Percentiles rank a stretch among this genome's conserved stretches.
Conservation (phyloP, 2,113 vertebrate genomes). For the Lophius piscatorius region DNA sequence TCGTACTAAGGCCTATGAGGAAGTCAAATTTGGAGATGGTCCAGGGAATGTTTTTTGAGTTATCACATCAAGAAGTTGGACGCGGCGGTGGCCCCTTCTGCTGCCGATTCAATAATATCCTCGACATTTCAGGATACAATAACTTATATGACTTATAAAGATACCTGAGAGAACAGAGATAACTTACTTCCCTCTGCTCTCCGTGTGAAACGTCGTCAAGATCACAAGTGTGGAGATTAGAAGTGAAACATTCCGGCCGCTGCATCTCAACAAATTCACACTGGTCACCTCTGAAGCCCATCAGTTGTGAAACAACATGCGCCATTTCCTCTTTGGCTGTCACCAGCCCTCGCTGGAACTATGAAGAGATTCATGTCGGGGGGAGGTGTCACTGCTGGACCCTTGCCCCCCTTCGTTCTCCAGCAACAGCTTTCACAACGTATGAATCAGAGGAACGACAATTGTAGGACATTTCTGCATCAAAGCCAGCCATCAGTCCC, state of each 20-base stretch:
- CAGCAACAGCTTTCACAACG: constrained; percentile 34
- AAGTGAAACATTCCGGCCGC: background rate
- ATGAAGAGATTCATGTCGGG: constrained; percentile 32
- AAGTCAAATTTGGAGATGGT: no score
- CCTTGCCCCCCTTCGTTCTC: constrained; percentile 11
- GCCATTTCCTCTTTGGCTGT: constrained; percentile 33
- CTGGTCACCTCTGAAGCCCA: constrained; percentile 19
- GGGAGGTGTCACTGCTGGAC: constrained; percentile 29
- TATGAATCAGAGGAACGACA: constrained; percentile 58
- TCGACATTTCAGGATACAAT: no score
- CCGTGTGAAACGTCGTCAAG: no score
- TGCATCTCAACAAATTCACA: constrained; percentile 14
- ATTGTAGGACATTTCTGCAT: constrained; percentile 34
- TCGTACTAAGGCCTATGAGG: no score
- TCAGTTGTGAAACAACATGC: constrained; percentile 21
- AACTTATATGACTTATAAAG: no score
- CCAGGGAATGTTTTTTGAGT: no score
- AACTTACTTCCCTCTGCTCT: no score
- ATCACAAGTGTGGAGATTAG: no score
- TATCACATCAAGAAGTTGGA: no score
- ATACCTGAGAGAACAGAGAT: no score
- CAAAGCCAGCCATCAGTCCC: constrained; percentile 25
- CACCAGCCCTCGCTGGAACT: background rate
- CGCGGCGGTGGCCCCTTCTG: no score
- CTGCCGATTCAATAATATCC: no score